Percentiles rank a stretch among this genome's conserved stretches.
Evolutionary conservation across 2,888 invertebrate species (phyloP).

Genomic region (Pollenia labialis): DNA sequence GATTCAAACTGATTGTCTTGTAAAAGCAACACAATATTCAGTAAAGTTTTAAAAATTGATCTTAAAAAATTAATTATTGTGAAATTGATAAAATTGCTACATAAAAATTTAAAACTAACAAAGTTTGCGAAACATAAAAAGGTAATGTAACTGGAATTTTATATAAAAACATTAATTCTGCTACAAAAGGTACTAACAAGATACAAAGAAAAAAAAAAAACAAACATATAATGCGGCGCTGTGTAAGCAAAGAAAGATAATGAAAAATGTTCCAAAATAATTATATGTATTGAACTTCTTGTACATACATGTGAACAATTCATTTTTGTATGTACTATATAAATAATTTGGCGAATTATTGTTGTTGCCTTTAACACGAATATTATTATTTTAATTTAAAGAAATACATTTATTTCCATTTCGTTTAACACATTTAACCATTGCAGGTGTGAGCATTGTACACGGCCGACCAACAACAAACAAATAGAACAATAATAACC

Average conservation of each 20-base stretch:
- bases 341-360: slow-evolving; percentile 31
- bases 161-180: neutral
- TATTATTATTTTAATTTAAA: slow-evolving; percentile 15
- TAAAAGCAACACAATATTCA: slow-evolving; percentile 55
- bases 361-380: slow-evolving; percentile 29
- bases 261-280: slow-evolving; percentile 47
- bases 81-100: slow-evolving; percentile 15
- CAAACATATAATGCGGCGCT: neutral
- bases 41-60: slow-evolving; percentile 7
- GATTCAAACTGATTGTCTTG: slow-evolving; percentile 15
- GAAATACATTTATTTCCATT: slow-evolving; percentile 31
- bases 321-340: neutral
- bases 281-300: slow-evolving; percentile 7
- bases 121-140: neutral
- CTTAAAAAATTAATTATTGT: slow-evolving; percentile 17
- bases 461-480: slow-evolving; percentile 4
- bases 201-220: slow-evolving; percentile 31
- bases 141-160: too few species aligned
- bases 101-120: neutral
- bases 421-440: slow-evolving; percentile 23
- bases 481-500: neutral
- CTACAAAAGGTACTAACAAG: neutral
- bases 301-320: neutral
- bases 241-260: slow-evolving; percentile 49
- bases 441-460: slow-evolving; percentile 44